Percentiles rank a stretch among this genome's conserved stretches.
Evolutionary conservation across 2,888 invertebrate genomes (phyloP).

Genomic region (Diaperis boleti): DNA sequence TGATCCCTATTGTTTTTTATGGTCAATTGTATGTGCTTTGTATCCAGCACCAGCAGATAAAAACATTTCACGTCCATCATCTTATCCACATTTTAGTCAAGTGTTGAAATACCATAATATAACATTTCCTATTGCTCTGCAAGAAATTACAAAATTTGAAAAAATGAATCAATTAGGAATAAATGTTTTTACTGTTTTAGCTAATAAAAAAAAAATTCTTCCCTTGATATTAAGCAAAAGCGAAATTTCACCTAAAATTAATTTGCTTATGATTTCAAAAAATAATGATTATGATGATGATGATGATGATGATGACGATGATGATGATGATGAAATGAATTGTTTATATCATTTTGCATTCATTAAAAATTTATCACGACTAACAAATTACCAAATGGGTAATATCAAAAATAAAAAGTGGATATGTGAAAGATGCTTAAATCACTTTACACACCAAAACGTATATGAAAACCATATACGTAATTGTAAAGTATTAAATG

Average conservation of each 20-base stretch:
- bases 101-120: too few relatives aligned
- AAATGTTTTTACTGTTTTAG: constrained; percentile 11
- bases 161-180: neutral
- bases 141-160: too few relatives aligned
- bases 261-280: constrained; percentile 10
- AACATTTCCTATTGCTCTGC: too few relatives aligned
- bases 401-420: constrained; percentile 9
- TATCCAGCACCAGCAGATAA: too few relatives aligned
- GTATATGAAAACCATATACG: neutral
- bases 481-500: neutral
- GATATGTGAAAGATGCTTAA: constrained; percentile 10
- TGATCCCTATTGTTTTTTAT: constrained; percentile 9
- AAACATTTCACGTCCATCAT: too few relatives aligned
- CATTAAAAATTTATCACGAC: constrained; percentile 13
- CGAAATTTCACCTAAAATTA: neutral
- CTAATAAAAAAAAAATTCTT: constrained; percentile 3
- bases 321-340: neutral
- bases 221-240: constrained; percentile 4
- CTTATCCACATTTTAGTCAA: too few relatives aligned
- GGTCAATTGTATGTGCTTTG: constrained; percentile 5
- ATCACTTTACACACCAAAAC: neutral
- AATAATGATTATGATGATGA: neutral
- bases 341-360: constrained; percentile 16
- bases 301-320: neutral
- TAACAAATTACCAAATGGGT: constrained; percentile 1